Evolutionary conservation across 2,888 invertebrate species (phyloP).

Genomic region (Cotesia congregata): DNA sequence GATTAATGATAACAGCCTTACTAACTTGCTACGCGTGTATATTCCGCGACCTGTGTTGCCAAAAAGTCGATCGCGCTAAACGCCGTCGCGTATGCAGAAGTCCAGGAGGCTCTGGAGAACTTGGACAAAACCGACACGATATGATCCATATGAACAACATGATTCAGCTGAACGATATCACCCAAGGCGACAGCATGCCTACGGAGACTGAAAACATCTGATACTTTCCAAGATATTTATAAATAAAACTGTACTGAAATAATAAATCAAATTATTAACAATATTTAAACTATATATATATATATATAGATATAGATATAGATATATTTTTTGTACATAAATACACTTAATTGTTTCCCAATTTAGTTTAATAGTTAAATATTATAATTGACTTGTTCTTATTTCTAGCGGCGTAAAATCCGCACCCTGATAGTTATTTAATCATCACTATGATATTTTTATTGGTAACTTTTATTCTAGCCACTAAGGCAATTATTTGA

Average conservation of each 20-base stretch:
- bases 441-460: background rate
- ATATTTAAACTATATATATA: background rate
- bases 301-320: background rate
- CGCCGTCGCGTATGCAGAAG: constrained; percentile 68
- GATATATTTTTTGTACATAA: background rate
- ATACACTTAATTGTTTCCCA: background rate
- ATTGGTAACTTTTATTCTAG: background rate
- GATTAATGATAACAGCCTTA: constrained; percentile 75
- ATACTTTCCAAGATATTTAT: background rate
- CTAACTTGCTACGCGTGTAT: constrained; percentile 79
- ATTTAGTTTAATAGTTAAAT: background rate
- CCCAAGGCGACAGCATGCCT: constrained; percentile 75
- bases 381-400: background rate
- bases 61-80: constrained; percentile 65
- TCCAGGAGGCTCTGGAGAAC: constrained; percentile 62
- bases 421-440: background rate
- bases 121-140: constrained; percentile 66
- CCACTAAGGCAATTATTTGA: constrained; percentile 24
- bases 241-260: background rate
- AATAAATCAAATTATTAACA: background rate
- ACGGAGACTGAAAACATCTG: constrained; percentile 71
- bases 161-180: constrained; percentile 76
- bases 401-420: background rate
- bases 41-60: constrained; percentile 76
- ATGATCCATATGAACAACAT: constrained; percentile 76